phyloP scores from a whole-genome alignment of 2,797 vertebrate species.

The Sebastes reedi region DNA sequence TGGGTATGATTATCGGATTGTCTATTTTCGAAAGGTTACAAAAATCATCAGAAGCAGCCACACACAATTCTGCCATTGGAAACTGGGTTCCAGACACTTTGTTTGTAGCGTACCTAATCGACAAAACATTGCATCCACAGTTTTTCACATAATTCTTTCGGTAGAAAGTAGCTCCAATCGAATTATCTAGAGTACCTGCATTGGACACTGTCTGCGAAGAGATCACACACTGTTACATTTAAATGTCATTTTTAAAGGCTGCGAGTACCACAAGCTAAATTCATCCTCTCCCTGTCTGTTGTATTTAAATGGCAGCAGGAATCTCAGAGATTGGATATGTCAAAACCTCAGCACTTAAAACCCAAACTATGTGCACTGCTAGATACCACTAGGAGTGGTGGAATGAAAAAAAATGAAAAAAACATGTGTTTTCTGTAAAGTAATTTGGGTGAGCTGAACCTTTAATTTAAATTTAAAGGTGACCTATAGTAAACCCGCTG shows the following conservation, averaged over 20 bases:
- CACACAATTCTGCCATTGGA: neutral
- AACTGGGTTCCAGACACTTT: neutral
- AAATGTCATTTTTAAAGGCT: conserved; percentile 54
- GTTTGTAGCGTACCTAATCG: neutral
- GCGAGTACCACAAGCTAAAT: neutral
- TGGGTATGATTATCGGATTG: neutral
- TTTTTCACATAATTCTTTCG: neutral
- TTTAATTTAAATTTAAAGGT: conserved; percentile 1
- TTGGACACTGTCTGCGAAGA: neutral
- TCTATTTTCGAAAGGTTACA: neutral
- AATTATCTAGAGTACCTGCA: conserved; percentile 1
- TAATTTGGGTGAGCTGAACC: neutral
- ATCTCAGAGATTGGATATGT: neutral
- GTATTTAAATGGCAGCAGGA: conserved; percentile 14
- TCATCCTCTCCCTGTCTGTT: neutral
- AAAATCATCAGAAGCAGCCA: neutral
- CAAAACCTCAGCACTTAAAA: neutral
- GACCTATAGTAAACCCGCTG: neutral
- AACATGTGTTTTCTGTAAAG: neutral
- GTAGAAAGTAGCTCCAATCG: neutral
- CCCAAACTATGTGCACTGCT: neutral
- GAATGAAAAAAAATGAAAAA: neutral
- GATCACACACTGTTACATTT: neutral
- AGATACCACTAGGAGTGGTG: neutral
- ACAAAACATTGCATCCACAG: conserved; percentile 3